Percentiles rank a stretch among this genome's conserved stretches.
phyloP scores from a whole-genome alignment of 2,888 invertebrate genomes.

The Dilophus febrilis region DNA sequence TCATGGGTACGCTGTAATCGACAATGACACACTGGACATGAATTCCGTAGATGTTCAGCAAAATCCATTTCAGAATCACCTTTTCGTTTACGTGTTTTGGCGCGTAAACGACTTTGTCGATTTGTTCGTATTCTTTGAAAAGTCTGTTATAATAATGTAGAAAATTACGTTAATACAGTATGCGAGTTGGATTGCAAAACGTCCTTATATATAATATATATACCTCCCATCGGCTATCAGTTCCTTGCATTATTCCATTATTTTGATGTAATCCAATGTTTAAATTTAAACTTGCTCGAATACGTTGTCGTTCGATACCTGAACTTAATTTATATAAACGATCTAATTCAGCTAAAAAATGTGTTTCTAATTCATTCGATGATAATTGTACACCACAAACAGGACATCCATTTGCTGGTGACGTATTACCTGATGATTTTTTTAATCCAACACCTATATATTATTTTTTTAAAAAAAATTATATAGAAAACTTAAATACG shows the following conservation, averaged over 20 bases:
- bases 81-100: slow-evolving; percentile 49
- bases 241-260: slow-evolving; percentile 27
- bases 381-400: slow-evolving; percentile 51
- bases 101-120: slow-evolving; percentile 45
- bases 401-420: slow-evolving; percentile 37
- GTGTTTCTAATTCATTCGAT: slow-evolving; percentile 47
- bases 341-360: slow-evolving; percentile 52
- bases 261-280: slow-evolving; percentile 9
- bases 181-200: not conserved
- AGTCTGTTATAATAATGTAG: slow-evolving; percentile 30
- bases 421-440: slow-evolving; percentile 12
- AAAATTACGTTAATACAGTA: not conserved
- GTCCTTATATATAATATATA: not conserved
- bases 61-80: slow-evolving; percentile 36
- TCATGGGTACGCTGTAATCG: slow-evolving; percentile 37
- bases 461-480: too few species aligned
- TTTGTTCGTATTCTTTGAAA: slow-evolving; percentile 54
- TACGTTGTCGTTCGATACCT: slow-evolving; percentile 24
- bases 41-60: slow-evolving; percentile 15
- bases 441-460: slow-evolving; percentile 12
- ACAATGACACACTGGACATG: slow-evolving; percentile 49
- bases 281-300: slow-evolving; percentile 6
- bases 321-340: slow-evolving; percentile 43
- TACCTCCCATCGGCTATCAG: slow-evolving; percentile 49
- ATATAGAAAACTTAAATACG: too few species aligned